A percentile compares a stretch with the other conserved stretches of the same genome.
Evolutionary conservation across 2,797 vertebrate genomes (phyloP).

Genomic region (Echiichthys vipera): DNA sequence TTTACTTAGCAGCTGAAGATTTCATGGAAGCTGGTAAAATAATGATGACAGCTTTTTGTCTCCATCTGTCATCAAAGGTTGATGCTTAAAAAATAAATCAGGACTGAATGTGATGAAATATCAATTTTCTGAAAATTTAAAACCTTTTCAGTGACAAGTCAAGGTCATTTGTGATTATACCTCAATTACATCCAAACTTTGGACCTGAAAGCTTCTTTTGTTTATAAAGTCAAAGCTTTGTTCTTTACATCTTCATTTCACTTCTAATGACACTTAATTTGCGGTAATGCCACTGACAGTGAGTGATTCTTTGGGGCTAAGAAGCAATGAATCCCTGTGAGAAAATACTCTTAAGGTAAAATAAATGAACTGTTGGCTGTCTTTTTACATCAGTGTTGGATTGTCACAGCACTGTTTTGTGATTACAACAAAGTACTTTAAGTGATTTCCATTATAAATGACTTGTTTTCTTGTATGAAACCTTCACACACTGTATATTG

Average conservation of each 20-base stretch:
- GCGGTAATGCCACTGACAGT: not conserved
- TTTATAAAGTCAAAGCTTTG: not conserved
- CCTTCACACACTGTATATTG: not conserved
- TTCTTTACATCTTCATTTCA: not conserved
- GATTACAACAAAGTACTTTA: not conserved
- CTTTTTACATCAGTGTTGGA: not conserved
- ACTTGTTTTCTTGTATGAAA: not conserved
- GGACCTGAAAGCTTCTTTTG: not conserved
- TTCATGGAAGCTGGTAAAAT: not conserved
- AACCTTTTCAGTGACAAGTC: not conserved
- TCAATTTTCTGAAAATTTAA: conserved; percentile 7
- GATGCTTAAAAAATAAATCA: conserved; percentile 20
- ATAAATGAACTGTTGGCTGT: not conserved
- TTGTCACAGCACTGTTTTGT: not conserved
- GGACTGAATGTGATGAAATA: conserved; percentile 10
- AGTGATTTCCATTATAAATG: no score
- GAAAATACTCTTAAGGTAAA: not conserved
- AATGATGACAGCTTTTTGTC: conserved; percentile 22
- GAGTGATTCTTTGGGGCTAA: not conserved
- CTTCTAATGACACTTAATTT: not conserved
- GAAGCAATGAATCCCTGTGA: not conserved
- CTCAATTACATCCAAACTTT: not conserved
- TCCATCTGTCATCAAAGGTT: conserved; percentile 3
- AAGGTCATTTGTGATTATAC: not conserved
- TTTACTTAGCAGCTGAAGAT: conserved; percentile 15